Evolutionary conservation across 2,113 vertebrate species (phyloP).

Genomic region (Alectura lathami): DNA sequence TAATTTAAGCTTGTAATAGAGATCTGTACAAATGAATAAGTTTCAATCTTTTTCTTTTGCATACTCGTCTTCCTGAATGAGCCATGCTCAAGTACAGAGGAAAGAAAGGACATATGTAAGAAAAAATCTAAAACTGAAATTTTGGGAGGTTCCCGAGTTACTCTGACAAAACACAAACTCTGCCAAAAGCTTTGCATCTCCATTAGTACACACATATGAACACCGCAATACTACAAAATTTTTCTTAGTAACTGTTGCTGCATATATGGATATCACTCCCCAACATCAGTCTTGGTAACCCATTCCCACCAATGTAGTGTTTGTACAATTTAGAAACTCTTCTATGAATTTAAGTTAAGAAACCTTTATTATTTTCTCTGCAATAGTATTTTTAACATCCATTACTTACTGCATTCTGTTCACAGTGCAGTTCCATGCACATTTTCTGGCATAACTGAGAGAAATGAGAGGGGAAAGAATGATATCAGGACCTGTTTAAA

Average conservation of each 20-base stretch:
- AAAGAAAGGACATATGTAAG: background rate
- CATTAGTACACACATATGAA: background rate
- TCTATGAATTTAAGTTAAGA: background rate
- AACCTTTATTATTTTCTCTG: background rate
- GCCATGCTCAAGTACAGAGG: background rate
- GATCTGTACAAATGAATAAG: background rate
- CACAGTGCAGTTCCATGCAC: background rate
- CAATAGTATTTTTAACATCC: background rate
- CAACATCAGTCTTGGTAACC: background rate
- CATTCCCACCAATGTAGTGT: background rate
- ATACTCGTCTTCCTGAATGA: background rate
- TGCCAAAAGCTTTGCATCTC: background rate
- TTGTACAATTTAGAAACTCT: background rate
- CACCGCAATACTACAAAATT: background rate
- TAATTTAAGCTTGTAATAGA: background rate
- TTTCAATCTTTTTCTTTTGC: background rate
- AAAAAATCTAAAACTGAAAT: background rate
- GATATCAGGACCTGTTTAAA: background rate
- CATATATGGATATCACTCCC: background rate
- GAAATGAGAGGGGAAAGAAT: background rate
- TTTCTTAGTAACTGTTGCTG: background rate
- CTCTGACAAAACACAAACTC: background rate
- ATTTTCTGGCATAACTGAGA: background rate
- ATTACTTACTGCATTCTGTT: background rate
- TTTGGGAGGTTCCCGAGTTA: background rate